These are phyloP conservation scores for Pyrrhia umbra DNA, from an alignment of 2,888 invertebrate genomes.

Conservation along the genomic window DNA sequence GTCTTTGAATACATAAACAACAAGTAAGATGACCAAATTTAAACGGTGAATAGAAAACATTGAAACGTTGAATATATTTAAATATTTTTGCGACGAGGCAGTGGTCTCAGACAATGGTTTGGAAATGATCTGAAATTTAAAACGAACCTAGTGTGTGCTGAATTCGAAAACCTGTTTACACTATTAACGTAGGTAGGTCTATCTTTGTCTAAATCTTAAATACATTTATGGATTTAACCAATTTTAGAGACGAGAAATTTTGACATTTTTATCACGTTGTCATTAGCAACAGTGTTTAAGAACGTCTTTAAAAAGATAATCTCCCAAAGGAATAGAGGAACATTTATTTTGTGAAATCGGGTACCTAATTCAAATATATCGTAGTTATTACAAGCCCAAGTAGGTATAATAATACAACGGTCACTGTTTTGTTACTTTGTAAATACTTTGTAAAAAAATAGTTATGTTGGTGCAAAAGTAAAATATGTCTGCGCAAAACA, in stretches of 20 bases:
- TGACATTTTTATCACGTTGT: background rate
- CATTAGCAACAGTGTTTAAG: no score
- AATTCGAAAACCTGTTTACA: constrained; percentile 39
- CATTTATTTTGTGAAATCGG: no score
- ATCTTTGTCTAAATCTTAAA: constrained; percentile 23
- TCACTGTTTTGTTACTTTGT: constrained; percentile 7
- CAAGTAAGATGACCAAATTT: constrained; percentile 56
- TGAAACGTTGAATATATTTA: constrained; percentile 69
- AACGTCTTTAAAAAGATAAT: no score
- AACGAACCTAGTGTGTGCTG: constrained; percentile 51
- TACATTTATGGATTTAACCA: background rate
- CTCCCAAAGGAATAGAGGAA: no score
- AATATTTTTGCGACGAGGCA: constrained; percentile 66
- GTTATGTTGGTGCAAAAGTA: constrained; percentile 14
- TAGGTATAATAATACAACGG: no score
- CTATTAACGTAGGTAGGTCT: constrained; percentile 31
- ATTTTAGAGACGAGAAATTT: background rate
- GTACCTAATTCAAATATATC: no score
- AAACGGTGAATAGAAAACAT: constrained; percentile 61
- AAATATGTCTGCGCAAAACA: constrained; percentile 21
- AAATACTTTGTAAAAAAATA: background rate
- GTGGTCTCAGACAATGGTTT: constrained; percentile 58
- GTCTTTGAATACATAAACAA: constrained; percentile 43
- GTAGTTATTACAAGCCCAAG: no score
- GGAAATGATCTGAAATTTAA: constrained; percentile 65